phyloP scores from a whole-genome alignment of 2,888 invertebrate species.

The Andrena fulva region DNA sequence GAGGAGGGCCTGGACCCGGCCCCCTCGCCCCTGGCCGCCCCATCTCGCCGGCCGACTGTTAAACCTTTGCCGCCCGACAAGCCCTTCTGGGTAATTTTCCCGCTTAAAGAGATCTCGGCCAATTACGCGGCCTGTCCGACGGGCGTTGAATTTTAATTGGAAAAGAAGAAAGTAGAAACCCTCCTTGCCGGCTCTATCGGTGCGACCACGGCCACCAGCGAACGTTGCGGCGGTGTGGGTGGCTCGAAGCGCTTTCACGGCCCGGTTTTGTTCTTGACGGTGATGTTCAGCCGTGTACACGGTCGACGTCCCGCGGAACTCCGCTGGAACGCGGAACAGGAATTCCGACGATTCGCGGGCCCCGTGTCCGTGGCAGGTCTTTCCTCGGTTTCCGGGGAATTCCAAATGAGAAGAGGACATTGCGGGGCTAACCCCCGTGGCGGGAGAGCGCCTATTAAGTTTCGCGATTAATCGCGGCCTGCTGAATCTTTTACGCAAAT shows the following conservation, averaged over 20 bases:
- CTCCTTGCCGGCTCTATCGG: slow-evolving; percentile 62
- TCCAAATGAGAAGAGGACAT: slow-evolving; percentile 54
- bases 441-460: slow-evolving; percentile 59
- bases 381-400: slow-evolving; percentile 34
- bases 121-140: slow-evolving; percentile 82
- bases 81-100: slow-evolving; percentile 84
- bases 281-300: neutral
- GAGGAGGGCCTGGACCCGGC: slow-evolving; percentile 44
- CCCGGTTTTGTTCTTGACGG: slow-evolving; percentile 38
- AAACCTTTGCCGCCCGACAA: slow-evolving; percentile 75
- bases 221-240: slow-evolving; percentile 2
- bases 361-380: slow-evolving; percentile 35
- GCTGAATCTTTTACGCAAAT: slow-evolving; percentile 78
- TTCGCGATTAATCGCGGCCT: slow-evolving; percentile 76
- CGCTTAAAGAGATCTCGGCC: slow-evolving; percentile 84
- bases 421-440: slow-evolving; percentile 22
- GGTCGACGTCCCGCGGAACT: neutral
- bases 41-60: slow-evolving; percentile 64
- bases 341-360: slow-evolving; percentile 20
- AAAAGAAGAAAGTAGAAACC: slow-evolving; percentile 77
- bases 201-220: slow-evolving; percentile 2
- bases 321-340: slow-evolving; percentile 17
- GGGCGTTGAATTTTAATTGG: slow-evolving; percentile 84
- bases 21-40: slow-evolving; percentile 28
- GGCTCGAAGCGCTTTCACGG: slow-evolving; percentile 2